Evolutionary conservation across 1,140 invertebrate genomes (phyloP).

Genomic region (Fopius arisanus): DNA sequence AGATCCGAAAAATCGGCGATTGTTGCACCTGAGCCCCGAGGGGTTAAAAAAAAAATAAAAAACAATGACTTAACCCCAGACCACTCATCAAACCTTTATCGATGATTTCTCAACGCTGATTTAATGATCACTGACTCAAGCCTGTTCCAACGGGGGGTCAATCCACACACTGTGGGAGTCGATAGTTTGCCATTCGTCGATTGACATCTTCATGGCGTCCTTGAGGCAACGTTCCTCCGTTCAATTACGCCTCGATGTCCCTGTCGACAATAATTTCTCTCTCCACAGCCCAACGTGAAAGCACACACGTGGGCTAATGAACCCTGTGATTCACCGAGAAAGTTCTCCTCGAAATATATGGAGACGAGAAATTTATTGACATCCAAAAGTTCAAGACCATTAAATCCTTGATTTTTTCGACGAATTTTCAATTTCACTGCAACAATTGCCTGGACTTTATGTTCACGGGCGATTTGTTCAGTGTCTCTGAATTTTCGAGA

Average conservation of each 20-base stretch:
- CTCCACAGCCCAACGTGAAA: background rate
- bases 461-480: too few relatives aligned
- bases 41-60: background rate
- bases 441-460: too few relatives aligned
- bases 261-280: conserved; percentile 8
- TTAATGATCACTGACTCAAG: background rate
- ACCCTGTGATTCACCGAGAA: background rate
- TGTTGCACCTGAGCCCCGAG: too few relatives aligned
- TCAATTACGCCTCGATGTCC: conserved; percentile 4
- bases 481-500: too few relatives aligned
- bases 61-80: background rate
- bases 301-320: background rate
- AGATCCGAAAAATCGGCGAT: too few relatives aligned
- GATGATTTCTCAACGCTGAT: background rate
- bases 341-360: background rate
- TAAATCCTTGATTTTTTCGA: too few relatives aligned
- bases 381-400: too few relatives aligned
- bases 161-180: background rate
- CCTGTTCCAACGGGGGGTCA: background rate
- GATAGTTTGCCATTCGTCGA: background rate
- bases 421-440: too few relatives aligned
- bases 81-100: too few relatives aligned
- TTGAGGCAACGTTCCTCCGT: background rate
- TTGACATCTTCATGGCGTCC: conserved; percentile 14
- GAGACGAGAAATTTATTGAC: background rate